Base-by-base conservation (phyloP, 1,140 invertebrate species). In the Glossosoma conforme region DNA sequence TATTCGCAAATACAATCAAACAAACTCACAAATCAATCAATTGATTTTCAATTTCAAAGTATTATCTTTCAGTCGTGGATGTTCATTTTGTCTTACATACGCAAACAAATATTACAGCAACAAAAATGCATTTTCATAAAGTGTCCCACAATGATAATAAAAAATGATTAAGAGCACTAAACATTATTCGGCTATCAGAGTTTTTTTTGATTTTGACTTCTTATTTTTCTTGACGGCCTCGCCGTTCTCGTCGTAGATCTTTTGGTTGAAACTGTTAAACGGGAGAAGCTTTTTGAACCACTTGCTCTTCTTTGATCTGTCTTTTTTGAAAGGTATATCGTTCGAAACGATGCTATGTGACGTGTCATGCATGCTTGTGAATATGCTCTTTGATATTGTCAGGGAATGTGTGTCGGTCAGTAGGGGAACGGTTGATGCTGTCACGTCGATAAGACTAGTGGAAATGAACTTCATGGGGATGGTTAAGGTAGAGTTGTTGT, bases 171-270 rank as follows among this genome's bases (percentile, higher is more conserved):
- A 28, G 6, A 28, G 24, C 24, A 28, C 24, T n/a, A 28, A 40
- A 25, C 11, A 28, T 28, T 13, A 49, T 20, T 49, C 47, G 5
- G 47, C 47, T 33, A 11, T 21, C 9, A 41, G 17, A 1, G 47
- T 20, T 15, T 49, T 49, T 42, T 49, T 49, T 28, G 32, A 49
- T 2, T 49, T 24, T 38, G 37, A 49, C 20, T 42, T 49, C 22
- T 49, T 49, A 11, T 49, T 49, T 10, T 49, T 28, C 24, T 49
- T 49, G 21, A 2, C 10, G 15, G 24, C 17, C 11, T 11, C 20
- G 3, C 42, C 28, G n/a, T 8, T 41, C 13, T 49, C 15, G 8
- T 49, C 35, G 17, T n/a, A 24, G 1, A 17, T 11, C 10, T 28
- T 38, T 42, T 25, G 15, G 19, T 15, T 41, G 10, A 38, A 41